Base-by-base conservation (phyloP, 2,113 vertebrate genomes). In the Dunckerocampus dactyliophorus region DNA sequence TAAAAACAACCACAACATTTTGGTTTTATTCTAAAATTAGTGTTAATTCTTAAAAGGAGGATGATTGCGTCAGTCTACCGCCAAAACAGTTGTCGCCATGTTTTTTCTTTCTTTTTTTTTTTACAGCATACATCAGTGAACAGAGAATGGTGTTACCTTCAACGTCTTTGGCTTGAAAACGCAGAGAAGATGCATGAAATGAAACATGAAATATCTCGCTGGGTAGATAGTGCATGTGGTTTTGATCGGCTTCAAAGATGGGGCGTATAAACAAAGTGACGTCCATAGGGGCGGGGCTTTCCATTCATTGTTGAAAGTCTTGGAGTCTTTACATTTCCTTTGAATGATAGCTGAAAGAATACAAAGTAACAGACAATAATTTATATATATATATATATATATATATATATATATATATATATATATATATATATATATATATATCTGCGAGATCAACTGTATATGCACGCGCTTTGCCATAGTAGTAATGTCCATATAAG, bases 61-160 rank as follows among this genome's bases (percentile, higher is more conserved):
- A 34, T 1, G 43, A 86, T 87, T 85, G 83, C 85, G 49, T 87
- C 82, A 87, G 67, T 79, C 56, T 6, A 53, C 59, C 47, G 47
- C 34, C 6, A 47, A 6, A 37, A 13, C 24, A n/a, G n/a, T 57
- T 39, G 37, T 12, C 37, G n/a, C 3, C 15, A 12, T 16, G 21
- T 59, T 46, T 59, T 28, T n/a, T 34, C 6, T 8, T 34, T 34
- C 20, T 49, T 21, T 34, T 34, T 8, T 34, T 34, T 48, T 49
- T 21, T 49, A 21, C n/a, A 49, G 19, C 8, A n/a, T 17, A 49
- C n/a, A 21, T 22, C 1, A 28, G 9, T 17, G 0, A 47, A 54
- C 63, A 1, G 4, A 4, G 0, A 3, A 45, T 1, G 1, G 15
- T 1, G 8, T 73, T 88, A 88, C 86, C 84, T 73, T 65, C 13